Conservation (phyloP, 2,797 vertebrate species). For the Parotocinclus haroldoi region DNA sequence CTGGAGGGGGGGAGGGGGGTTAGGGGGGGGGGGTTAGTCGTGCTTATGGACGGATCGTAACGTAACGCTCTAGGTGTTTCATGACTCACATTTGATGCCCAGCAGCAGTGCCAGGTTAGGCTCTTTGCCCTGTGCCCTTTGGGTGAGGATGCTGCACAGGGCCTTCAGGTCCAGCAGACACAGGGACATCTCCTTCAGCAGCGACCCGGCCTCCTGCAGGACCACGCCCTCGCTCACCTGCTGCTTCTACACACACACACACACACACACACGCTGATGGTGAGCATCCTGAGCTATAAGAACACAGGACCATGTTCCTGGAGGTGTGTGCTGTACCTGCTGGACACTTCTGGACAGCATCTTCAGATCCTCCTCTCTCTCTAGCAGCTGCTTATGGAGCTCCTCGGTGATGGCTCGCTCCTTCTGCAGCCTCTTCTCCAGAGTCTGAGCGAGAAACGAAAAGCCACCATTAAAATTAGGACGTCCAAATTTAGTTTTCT, state of each 20-base stretch:
- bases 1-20: constrained; percentile 68
- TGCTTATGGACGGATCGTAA: no score
- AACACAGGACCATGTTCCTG: no score
- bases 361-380: constrained; percentile 73
- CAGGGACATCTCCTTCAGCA: constrained; percentile 92
- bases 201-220: constrained; percentile 67
- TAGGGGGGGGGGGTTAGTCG: no score
- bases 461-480: no score
- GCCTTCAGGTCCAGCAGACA: constrained; percentile 91
- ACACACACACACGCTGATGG: background rate
- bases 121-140: constrained; percentile 90
- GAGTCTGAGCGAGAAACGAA: constrained; percentile 58
- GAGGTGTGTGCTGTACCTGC: constrained; percentile 68
- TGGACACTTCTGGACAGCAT: constrained; percentile 63
- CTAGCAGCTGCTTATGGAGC: constrained; percentile 67
- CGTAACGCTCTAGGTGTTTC: background rate
- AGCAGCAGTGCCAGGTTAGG: constrained; percentile 91
- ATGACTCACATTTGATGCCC: constrained; percentile 87
- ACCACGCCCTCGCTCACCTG: constrained; percentile 67
- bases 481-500: no score
- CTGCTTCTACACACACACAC: constrained; percentile 64
- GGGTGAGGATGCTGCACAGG: constrained; percentile 88
- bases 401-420: constrained; percentile 68
- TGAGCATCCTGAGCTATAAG: no score
- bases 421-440: constrained; percentile 74